Percentiles rank a stretch among this genome's conserved stretches.
These are phyloP conservation scores for Lasioglossum morio DNA, from an alignment of 2,888 invertebrate genomes.

Conservation along the genomic window DNA sequence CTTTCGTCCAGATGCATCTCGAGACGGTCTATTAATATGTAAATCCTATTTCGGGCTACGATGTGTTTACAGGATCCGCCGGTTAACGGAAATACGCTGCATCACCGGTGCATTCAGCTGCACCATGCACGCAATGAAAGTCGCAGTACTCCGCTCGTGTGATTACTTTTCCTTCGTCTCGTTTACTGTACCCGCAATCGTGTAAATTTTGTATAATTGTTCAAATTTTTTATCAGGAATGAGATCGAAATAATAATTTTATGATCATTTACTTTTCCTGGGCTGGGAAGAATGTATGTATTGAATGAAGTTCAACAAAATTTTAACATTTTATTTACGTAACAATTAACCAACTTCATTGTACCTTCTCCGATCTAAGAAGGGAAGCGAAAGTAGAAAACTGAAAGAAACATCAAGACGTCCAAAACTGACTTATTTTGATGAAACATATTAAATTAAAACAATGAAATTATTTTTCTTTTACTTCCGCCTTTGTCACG, in stretches of 20 bases:
- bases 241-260: background rate
- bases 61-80: constrained; percentile 74
- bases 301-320: no score
- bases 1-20: constrained; percentile 67
- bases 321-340: no score
- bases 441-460: background rate
- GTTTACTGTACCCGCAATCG: background rate
- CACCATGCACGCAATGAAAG: constrained; percentile 27
- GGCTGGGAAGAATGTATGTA: no score
- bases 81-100: constrained; percentile 70
- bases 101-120: constrained; percentile 52
- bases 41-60: constrained; percentile 74
- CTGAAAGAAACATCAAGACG: no score
- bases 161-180: background rate
- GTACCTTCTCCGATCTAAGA: background rate
- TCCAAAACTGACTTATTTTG: no score
- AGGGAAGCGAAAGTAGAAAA: background rate
- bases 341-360: no score
- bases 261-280: background rate
- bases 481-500: background rate
- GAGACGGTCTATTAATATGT: constrained; percentile 76
- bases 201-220: background rate
- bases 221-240: background rate
- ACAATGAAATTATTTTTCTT: background rate
- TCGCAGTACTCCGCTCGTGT: constrained; percentile 11